Evolutionary conservation across 2,113 vertebrate genomes (phyloP).

Genomic region (Argyrosomus japonicus): DNA sequence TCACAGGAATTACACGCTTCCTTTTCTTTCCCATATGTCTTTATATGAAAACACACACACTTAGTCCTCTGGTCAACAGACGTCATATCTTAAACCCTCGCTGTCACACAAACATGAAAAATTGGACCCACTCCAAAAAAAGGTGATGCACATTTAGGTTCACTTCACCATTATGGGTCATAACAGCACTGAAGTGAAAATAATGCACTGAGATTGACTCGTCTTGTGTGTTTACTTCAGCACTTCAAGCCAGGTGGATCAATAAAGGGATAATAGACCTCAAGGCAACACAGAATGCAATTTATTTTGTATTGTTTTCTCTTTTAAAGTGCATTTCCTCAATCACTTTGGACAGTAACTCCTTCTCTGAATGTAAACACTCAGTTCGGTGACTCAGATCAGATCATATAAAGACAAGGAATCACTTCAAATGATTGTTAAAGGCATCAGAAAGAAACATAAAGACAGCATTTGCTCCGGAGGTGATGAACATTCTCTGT

Average conservation of each 20-base stretch:
- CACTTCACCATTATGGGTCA: slow-evolving; percentile 26
- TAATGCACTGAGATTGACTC: slow-evolving; percentile 51
- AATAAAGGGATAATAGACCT: slow-evolving; percentile 56
- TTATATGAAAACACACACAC: neutral
- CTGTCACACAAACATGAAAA: neutral
- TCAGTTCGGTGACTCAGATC: neutral
- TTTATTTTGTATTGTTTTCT: neutral
- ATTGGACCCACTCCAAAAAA: no score
- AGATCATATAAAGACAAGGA: neutral
- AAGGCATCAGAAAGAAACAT: neutral
- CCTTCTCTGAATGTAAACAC: neutral
- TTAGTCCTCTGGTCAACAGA: neutral
- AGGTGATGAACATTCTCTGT: slow-evolving; percentile 1
- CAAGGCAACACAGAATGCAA: neutral
- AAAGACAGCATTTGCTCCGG: neutral
- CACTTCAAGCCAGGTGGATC: slow-evolving; percentile 44
- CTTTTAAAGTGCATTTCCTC: neutral
- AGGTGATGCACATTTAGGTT: neutral
- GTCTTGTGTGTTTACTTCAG: slow-evolving; percentile 37
- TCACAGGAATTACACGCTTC: slow-evolving; percentile 22
- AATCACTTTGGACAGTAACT: neutral
- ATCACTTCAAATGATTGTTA: neutral
- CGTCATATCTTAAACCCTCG: neutral
- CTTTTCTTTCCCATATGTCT: neutral
- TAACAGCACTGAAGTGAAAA: slow-evolving; percentile 41